Evolutionary conservation across 2,888 invertebrate species (phyloP).

Genomic region (Eupithecia insigniata): DNA sequence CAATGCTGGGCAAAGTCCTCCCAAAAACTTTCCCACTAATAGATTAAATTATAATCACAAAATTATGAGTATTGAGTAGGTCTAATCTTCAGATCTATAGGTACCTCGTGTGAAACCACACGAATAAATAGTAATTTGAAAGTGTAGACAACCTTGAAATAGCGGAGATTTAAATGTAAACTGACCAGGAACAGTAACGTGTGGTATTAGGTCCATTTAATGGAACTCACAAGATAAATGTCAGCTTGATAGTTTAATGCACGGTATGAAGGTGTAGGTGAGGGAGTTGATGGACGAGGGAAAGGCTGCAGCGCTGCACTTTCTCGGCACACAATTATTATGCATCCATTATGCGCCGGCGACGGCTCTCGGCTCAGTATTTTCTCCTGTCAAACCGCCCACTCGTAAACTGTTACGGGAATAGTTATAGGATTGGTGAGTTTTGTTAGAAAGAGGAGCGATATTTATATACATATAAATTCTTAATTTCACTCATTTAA

Average conservation of each 20-base stretch:
- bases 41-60: too few relatives aligned
- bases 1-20: neutral
- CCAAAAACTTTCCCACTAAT: neutral
- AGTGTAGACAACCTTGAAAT: conserved; percentile 33
- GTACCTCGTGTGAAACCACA: conserved; percentile 16
- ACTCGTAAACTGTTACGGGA: conserved; percentile 49
- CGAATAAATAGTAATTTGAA: conserved; percentile 19
- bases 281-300: conserved; percentile 81
- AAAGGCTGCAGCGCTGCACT: conserved; percentile 77
- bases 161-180: conserved; percentile 29
- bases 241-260: conserved; percentile 74
- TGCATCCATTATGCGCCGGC: conserved; percentile 75
- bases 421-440: neutral
- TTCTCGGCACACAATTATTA: conserved; percentile 76
- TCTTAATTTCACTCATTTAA: neutral
- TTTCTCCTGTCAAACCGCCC: conserved; percentile 69
- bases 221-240: conserved; percentile 62
- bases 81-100: neutral
- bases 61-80: too few relatives aligned
- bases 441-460: neutral
- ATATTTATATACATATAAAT: neutral
- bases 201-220: conserved; percentile 35
- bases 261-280: conserved; percentile 68
- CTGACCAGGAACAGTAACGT: conserved; percentile 29
- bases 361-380: conserved; percentile 51